Evolutionary conservation across 64 coral and sea anemone species (phyloP).

Genomic region (Montipora capricornis): DNA sequence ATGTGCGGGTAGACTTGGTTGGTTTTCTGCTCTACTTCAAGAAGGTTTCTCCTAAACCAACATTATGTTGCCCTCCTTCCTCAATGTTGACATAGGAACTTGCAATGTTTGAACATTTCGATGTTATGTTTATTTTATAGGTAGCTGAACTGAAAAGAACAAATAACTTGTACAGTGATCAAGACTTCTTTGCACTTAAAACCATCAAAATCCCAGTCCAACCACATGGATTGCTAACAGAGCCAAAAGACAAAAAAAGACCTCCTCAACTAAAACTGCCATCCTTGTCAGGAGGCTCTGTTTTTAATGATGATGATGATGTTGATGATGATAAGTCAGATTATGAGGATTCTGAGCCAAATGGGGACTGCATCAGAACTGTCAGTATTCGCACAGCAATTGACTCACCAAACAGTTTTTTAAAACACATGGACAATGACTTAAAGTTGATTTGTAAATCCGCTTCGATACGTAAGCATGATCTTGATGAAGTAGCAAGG

Average conservation of each 20-base stretch:
- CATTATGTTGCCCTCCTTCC: neutral
- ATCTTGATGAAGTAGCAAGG: constrained; percentile 89
- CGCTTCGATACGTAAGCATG: constrained; percentile 72
- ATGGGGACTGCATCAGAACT: constrained; percentile 80
- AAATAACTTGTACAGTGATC: constrained; percentile 88
- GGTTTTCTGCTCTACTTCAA: too few relatives aligned
- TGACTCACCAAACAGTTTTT: constrained; percentile 92
- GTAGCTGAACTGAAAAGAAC: constrained; percentile 85
- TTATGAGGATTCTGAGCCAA: constrained; percentile 32
- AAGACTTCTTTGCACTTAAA: constrained; percentile 92
- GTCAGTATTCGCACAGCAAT: constrained; percentile 89
- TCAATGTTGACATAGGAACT: neutral
- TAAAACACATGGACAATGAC: constrained; percentile 91
- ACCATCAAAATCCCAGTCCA: constrained; percentile 90
- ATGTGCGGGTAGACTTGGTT: too few relatives aligned
- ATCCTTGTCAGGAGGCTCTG: constrained; percentile 47
- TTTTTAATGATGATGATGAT: constrained; percentile 10
- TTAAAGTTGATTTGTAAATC: constrained; percentile 90
- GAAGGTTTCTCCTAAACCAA: too few relatives aligned
- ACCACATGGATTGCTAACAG: constrained; percentile 80
- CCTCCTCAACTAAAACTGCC: constrained; percentile 71
- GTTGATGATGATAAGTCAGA: constrained; percentile 25
- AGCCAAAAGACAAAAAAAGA: constrained; percentile 64
- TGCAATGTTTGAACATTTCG: neutral
- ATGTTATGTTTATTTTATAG: constrained; percentile 59